phyloP scores from a whole-genome alignment of 2,888 invertebrate genomes.

The Chironomus tentans region DNA sequence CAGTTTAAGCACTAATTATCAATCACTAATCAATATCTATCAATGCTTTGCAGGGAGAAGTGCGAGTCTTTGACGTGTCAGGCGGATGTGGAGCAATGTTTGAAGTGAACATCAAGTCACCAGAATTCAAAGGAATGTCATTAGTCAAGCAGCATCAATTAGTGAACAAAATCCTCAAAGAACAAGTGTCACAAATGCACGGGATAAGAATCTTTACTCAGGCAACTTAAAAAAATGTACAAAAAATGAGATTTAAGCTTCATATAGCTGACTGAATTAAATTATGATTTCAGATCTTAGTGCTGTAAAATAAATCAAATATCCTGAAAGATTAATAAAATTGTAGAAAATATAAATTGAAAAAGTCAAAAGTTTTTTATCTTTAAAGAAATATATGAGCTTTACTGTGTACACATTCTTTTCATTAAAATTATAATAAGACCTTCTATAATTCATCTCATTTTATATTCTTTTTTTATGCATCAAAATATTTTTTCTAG shows the following conservation, averaged over 20 bases:
- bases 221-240: neutral
- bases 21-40: no score
- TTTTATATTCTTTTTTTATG: neutral
- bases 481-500: constrained; percentile 1
- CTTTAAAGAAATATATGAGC: constrained; percentile 20
- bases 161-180: constrained; percentile 58
- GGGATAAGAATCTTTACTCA: constrained; percentile 55
- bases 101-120: constrained; percentile 57
- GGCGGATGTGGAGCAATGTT: constrained; percentile 79
- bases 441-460: neutral
- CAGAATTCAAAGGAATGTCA: constrained; percentile 59
- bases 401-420: constrained; percentile 7
- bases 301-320: neutral
- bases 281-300: neutral
- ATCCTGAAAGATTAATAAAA: neutral
- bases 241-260: neutral
- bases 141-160: constrained; percentile 65
- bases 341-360: neutral
- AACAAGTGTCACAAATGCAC: constrained; percentile 75
- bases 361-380: neutral
- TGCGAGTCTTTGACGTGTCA: constrained; percentile 62
- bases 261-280: neutral
- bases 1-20: no score
- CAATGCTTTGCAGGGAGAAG: constrained; percentile 29
- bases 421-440: neutral